These are phyloP conservation scores for Empis livida DNA, from an alignment of 2,888 invertebrate species.

Conservation along the genomic window DNA sequence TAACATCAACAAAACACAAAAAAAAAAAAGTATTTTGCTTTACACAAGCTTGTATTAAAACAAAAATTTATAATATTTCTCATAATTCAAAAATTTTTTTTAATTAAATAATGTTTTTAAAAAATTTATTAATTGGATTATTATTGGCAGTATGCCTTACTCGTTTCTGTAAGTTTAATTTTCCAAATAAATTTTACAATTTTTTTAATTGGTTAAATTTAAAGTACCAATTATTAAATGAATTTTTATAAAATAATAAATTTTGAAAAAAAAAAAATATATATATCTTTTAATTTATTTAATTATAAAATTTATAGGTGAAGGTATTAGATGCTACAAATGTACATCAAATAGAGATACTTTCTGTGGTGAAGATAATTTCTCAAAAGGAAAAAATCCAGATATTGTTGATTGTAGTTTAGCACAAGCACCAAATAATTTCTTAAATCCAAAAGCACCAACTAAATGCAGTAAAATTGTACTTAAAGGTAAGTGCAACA, in stretches of 20 bases:
- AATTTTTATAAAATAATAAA: too few relatives aligned
- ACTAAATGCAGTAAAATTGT: not conserved
- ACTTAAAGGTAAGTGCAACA: not conserved
- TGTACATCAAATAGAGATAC: not conserved
- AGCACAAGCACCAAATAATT: not conserved
- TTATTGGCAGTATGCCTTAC: not conserved
- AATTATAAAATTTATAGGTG: not conserved
- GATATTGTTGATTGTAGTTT: not conserved
- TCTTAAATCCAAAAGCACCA: not conserved
- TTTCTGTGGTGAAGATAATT: slow-evolving; percentile 1
- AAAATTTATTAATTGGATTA: not conserved
- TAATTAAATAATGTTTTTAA: not conserved
- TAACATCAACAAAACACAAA: too few relatives aligned
- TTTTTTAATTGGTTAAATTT: not conserved
- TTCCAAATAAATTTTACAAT: too few relatives aligned
- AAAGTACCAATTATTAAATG: too few relatives aligned
- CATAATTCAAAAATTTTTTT: not conserved
- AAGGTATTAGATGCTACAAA: not conserved
- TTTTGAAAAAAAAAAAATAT: not conserved
- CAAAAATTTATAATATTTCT: not conserved
- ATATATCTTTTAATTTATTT: not conserved
- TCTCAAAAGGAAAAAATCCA: not conserved
- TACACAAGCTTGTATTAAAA: not conserved
- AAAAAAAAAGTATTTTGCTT: not conserved
- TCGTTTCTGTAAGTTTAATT: not conserved